Conservation (phyloP, 2,797 vertebrate species). For the Syngnathus acus region DNA sequence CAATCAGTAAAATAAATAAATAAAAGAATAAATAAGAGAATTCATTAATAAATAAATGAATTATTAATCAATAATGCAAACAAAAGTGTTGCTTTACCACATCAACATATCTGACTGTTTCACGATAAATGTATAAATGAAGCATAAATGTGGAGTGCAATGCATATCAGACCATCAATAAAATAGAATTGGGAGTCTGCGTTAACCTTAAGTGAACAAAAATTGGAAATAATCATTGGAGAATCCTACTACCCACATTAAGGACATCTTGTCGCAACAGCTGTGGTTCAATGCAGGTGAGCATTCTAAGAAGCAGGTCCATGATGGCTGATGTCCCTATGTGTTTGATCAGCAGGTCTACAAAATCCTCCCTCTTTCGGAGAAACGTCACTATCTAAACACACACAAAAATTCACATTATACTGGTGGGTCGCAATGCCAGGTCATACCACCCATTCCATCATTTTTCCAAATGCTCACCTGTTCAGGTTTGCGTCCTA, state of each 20-base stretch:
- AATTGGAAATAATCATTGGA: background rate
- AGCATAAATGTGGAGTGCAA: too few relatives aligned
- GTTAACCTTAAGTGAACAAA: background rate
- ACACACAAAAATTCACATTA: constrained; percentile 3
- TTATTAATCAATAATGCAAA: too few relatives aligned
- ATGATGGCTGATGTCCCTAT: constrained; percentile 98
- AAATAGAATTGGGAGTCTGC: background rate
- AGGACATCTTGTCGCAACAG: constrained; percentile 94
- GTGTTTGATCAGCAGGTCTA: constrained; percentile 95
- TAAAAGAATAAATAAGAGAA: too few relatives aligned
- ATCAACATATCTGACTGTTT: too few relatives aligned
- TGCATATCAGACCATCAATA: background rate
- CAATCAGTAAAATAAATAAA: too few relatives aligned
- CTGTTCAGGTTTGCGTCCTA: constrained; percentile 98
- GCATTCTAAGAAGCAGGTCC: constrained; percentile 93
- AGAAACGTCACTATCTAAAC: constrained; percentile 93
- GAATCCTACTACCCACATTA: constrained; percentile 72
- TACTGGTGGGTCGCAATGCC: background rate
- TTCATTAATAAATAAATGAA: too few relatives aligned
- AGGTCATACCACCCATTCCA: background rate
- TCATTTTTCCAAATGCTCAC: constrained; percentile 51
- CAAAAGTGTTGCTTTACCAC: too few relatives aligned
- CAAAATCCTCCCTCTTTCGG: constrained; percentile 91
- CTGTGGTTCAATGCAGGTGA: constrained; percentile 95
- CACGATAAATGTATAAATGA: too few relatives aligned